Evolutionary conservation across 1,140 invertebrate genomes (phyloP).

Genomic region (Wasmannia auropunctata): DNA sequence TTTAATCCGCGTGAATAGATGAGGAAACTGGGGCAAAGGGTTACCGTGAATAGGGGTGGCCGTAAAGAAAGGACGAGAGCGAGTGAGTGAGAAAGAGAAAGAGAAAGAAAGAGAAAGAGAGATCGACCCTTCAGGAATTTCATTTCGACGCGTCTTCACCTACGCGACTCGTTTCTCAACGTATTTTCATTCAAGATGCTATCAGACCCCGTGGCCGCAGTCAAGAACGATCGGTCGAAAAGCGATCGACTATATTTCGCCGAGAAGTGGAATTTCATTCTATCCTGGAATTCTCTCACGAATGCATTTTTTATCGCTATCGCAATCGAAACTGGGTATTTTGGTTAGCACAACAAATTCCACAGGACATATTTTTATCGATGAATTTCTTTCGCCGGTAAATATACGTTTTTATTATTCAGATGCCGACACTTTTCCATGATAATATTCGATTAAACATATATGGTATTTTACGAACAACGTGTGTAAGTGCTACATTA

Average conservation of each 20-base stretch:
- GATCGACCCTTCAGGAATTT: conserved; percentile 62
- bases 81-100: neutral
- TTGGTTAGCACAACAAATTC: conserved; percentile 50
- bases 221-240: conserved; percentile 63
- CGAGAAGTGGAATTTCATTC: conserved; percentile 60
- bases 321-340: conserved; percentile 35
- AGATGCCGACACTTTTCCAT: neutral
- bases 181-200: conserved; percentile 60
- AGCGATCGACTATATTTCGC: conserved; percentile 61
- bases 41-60: conserved; percentile 47
- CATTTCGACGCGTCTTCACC: conserved; percentile 62
- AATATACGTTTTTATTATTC: conserved; percentile 3
- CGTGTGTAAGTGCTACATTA: neutral
- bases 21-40: conserved; percentile 67
- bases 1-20: conserved; percentile 56
- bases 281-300: conserved; percentile 55
- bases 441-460: neutral
- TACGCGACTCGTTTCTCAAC: conserved; percentile 62
- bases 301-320: conserved; percentile 39
- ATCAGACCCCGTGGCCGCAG: conserved; percentile 43
- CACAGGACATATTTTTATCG: conserved; percentile 34
- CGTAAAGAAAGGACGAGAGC: neutral
- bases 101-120: conserved; percentile 22
- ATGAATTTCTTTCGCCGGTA: neutral
- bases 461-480: neutral